Base-by-base conservation (phyloP, 2,113 vertebrate species). In the Stercorarius parasiticus region DNA sequence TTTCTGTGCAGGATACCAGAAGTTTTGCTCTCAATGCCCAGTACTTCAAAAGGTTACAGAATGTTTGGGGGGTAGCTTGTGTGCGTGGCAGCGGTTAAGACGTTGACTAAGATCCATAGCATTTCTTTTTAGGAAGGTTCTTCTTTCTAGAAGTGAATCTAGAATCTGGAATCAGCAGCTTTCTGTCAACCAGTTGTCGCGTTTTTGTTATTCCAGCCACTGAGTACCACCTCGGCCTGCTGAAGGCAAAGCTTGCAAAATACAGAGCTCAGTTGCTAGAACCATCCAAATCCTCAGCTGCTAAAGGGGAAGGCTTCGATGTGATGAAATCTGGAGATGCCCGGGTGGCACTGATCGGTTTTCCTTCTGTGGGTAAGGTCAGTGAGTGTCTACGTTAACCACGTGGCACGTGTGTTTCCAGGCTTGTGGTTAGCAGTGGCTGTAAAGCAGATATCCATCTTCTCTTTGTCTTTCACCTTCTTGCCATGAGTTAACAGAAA, bases 241-340 rank as follows among this genome's bases (percentile, higher is more conserved):
- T 99, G 90, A 99, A 99, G 95, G 99, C 99, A 45, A 99, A 99
- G 83, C 98, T 99, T 14, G 99, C 99, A 11, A 99, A 99, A 53
- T 99, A 99, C 97, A 98, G 99, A 98, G 98, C 99, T 77, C 99
- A 99, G 96, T 98, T 99, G 38, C 96, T 99, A 66, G 99, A 99
- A 80, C 99, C 99, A 0, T 99, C 99, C 82, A 99, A 99, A 79
- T 98, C 99, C 3, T 98, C 99, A 0, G 98, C 99, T 0, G 98
- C 98, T 10, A 99, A 99, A 98, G 99, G 99, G 19, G 99, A 99
- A 90, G 99, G 99, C 92, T 99, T 99, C 5, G 99, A 99, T 98
- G 99, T 99, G 59, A 99, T 99, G 99, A 99, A 99, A 98, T 99
- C 99, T 11, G 99, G 99, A 29, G 99, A 99, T 77, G 99, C 99